Base-by-base conservation (phyloP, 1,140 invertebrate species). In the Theocolax elegans region DNA sequence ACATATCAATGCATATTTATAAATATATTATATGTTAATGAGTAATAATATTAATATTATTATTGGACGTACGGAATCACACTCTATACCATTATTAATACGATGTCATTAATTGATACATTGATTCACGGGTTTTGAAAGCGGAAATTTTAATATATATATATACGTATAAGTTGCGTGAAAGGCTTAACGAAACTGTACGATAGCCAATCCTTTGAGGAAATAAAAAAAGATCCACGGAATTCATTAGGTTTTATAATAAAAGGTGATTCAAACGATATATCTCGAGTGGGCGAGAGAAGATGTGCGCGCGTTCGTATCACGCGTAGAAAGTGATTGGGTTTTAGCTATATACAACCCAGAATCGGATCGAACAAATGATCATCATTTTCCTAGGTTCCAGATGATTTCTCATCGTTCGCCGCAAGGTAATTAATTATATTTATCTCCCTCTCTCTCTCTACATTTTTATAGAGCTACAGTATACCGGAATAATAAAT, bases 211-310 rank as follows among this genome's bases (percentile, higher is more conserved):
- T 65, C 54, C 35, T 54, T 40, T 25, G 15, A 46, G 12, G 17
- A 19, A 46, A 46, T 46, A 19, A 46, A 46, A 19, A n/a, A 19
- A 53, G 54, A 40, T 12, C 2, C 42, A 2, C 3, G 19, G 29
- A 49, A 63, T 63, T 63, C 29, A 63, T 63, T 63, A 63, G 29
- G n/a, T 49, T 63, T 51, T 49, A 63, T 35, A 63, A 63, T 63
- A 35, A 63, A 63, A 49, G 29, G 2, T 21, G n/a, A 46, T 63
- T 62, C 38, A 48, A 46, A n/a, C 31, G 23, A 27, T 10, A 31
- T 63, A 15, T 27, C 3, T 35, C 29, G 17, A 23, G 60, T 49
- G 46, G 44, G 46, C 44, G 60, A 44, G 46, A 64, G 46, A 49
- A 51, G 44, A 53, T 51, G 31, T 29, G 51, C 62, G 38, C 35